Evolutionary conservation across 2,113 vertebrate genomes (phyloP).

Genomic region (Xyrauchen texanus): DNA sequence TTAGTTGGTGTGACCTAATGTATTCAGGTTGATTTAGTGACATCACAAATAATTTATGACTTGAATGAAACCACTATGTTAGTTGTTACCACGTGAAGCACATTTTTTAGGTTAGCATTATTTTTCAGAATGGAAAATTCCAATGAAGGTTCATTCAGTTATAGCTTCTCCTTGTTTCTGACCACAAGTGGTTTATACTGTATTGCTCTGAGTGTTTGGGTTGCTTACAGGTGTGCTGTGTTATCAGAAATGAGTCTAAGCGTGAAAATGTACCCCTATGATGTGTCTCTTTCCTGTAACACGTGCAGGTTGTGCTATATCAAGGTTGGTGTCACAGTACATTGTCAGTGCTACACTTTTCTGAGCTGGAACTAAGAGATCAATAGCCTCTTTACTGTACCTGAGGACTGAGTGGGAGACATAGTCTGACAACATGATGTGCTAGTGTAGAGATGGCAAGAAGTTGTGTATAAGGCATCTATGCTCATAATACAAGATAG

Average conservation of each 20-base stretch:
- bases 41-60: too few species aligned
- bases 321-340: conserved; percentile 46
- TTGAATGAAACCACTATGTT: too few species aligned
- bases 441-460: conserved; percentile 62
- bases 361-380: conserved; percentile 69
- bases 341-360: conserved; percentile 51
- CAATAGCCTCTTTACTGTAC: conserved; percentile 67
- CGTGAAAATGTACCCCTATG: conserved; percentile 20
- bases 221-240: conserved; percentile 15
- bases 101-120: too few species aligned
- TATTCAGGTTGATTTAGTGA: too few species aligned
- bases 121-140: not conserved
- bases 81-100: too few species aligned
- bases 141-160: not conserved
- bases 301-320: conserved; percentile 42
- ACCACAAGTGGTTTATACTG: not conserved
- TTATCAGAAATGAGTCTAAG: conserved; percentile 45
- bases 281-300: conserved; percentile 17
- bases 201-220: not conserved
- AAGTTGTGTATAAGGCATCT: conserved; percentile 8
- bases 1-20: too few species aligned
- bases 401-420: conserved; percentile 63
- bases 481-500: not conserved
- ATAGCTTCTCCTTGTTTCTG: not conserved
- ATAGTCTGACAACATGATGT: conserved; percentile 29